Percentiles rank a stretch among this genome's conserved stretches.
Evolutionary conservation across 2,888 invertebrate species (phyloP).

Genomic region (Ceratothoa steindachneri): DNA sequence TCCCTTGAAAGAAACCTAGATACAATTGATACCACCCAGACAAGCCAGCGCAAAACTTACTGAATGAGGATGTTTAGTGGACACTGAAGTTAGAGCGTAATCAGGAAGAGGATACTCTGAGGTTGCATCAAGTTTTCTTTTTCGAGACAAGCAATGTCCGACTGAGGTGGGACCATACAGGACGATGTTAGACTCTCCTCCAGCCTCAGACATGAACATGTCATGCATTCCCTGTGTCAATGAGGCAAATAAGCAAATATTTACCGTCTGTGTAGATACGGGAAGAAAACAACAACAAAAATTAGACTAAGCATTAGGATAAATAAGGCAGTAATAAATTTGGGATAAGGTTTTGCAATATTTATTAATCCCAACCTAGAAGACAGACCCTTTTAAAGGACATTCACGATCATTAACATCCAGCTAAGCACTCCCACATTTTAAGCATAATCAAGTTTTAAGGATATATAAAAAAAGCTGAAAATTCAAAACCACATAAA

Average conservation of each 20-base stretch:
- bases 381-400: too few species aligned
- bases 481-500: too few species aligned
- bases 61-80: conserved; percentile 14
- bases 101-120: not conserved
- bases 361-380: too few species aligned
- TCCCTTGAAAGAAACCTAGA: too few species aligned
- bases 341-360: not conserved
- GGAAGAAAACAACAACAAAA: conserved; percentile 17
- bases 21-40: too few species aligned
- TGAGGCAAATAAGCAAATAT: conserved; percentile 26
- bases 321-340: not conserved
- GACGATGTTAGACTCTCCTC: conserved; percentile 42
- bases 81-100: not conserved
- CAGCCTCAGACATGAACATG: conserved; percentile 48
- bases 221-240: conserved; percentile 47
- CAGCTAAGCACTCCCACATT: too few species aligned
- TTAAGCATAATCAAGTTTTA: too few species aligned
- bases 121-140: conserved; percentile 40
- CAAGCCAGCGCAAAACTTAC: too few species aligned
- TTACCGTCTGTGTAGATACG: conserved; percentile 19
- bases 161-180: conserved; percentile 45
- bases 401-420: too few species aligned
- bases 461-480: too few species aligned
- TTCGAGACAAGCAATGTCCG: conserved; percentile 44
- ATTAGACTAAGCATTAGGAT: not conserved